Evolutionary conservation across 2,888 invertebrate species (phyloP), one percentile per base, ranked within the genome.

Genomic region (Chrysolina haemoptera): DNA sequence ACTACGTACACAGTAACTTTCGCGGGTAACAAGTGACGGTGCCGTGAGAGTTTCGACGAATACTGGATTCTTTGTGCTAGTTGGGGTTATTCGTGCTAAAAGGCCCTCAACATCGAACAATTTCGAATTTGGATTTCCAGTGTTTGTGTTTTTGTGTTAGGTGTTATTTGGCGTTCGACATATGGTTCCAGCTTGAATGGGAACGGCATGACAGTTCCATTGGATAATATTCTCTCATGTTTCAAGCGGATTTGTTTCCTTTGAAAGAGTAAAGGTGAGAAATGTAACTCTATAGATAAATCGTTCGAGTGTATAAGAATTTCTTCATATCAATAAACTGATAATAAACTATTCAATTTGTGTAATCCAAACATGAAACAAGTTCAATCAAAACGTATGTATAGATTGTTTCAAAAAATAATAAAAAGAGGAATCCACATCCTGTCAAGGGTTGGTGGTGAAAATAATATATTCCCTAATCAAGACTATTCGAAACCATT

Each of bases 1-100:
- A 65, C 68, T 74, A 75, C 77, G 79, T 79, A 73, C 78, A 80
- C 74, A 74, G 75, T 74, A 78, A 80, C 80, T 76, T 80, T 79
- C 78, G 76, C 80, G 81, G 76, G 74, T 81, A 80, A 75, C 76
- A 74, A 76, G 78, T 71, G 78, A 76, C 70, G 62, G 73, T 73
- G 70, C 76, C 78, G 78, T 76, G 80, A 70, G 74, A 59, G n/a
- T 59, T 27, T n/a, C 1, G 59, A 59, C 59, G 6, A 59, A 27
- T 59, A 59, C 35, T 35, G 59, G 16, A 59, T 35, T 35, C 59
- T 35, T 59, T 59, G 59, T 59, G 59, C n/a, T n/a, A 35, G 35
- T 59, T 59, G 16, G 35, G n/a, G 10, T 14, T n/a, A 11, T 59
- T 59, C 35, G 59, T 59, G 59, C n/a, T 27, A 59, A 59, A 27